phyloP scores from a whole-genome alignment of 2,888 invertebrate species.

The Cephus nigrinus region DNA sequence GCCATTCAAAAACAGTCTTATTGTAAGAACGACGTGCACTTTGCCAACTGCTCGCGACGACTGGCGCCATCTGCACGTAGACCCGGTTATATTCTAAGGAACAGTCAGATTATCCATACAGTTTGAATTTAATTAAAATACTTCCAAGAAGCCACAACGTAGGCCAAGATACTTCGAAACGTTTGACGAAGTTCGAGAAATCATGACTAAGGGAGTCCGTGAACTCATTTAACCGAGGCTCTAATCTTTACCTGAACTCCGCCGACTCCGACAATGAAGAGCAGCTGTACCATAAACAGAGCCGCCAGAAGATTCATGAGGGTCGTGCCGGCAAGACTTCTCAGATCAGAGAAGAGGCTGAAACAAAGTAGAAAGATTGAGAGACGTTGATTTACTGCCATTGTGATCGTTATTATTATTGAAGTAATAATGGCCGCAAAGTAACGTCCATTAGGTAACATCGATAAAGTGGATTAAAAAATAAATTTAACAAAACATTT shows the following conservation, averaged over 20 bases:
- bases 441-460: neutral
- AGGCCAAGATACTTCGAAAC: neutral
- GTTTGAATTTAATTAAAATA: neutral
- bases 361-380: slow-evolving; percentile 54
- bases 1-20: neutral
- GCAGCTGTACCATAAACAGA: slow-evolving; percentile 75
- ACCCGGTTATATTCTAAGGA: neutral
- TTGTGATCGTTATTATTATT: neutral
- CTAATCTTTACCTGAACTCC: slow-evolving; percentile 71
- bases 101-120: neutral
- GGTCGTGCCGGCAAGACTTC: slow-evolving; percentile 75
- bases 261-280: slow-evolving; percentile 76
- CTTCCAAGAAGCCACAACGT: neutral
- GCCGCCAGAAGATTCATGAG: slow-evolving; percentile 76
- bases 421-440: neutral
- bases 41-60: neutral
- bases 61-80: neutral
- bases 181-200: neutral
- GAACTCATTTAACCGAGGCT: neutral
- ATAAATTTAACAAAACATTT: neutral
- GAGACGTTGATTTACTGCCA: neutral
- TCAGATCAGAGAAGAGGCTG: slow-evolving; percentile 76
- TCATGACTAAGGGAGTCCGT: neutral
- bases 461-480: neutral
- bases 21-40: neutral